A percentile compares a stretch with the other conserved stretches of the same genome.
Conservation (phyloP, 1,140 invertebrate species). For the Ridgeia piscesae region DNA sequence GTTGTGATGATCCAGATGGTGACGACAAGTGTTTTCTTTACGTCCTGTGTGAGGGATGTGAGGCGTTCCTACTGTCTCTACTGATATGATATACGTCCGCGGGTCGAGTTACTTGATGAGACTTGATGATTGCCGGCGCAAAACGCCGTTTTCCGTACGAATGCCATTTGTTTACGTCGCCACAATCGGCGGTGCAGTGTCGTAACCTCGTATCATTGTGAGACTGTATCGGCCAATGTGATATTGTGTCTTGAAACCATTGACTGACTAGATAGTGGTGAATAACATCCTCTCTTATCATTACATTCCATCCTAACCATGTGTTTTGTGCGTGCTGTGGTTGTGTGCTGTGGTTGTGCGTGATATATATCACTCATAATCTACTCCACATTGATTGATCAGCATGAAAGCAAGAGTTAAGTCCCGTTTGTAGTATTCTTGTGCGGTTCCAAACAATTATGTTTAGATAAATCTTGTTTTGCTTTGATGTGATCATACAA, state of each 20-base stretch:
- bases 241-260: not conserved
- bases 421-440: too few species aligned
- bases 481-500: too few species aligned
- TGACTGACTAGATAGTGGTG: not conserved
- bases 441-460: too few species aligned
- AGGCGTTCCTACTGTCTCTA: not conserved
- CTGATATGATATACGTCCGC: not conserved
- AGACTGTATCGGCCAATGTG: not conserved
- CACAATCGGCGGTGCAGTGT: not conserved
- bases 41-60: not conserved
- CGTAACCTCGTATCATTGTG: not conserved
- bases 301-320: not conserved
- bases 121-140: not conserved
- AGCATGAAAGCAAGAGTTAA: not conserved
- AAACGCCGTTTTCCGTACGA: not conserved
- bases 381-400: not conserved
- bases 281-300: not conserved
- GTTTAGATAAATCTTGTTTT: too few species aligned
- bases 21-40: not conserved
- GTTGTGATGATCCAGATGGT: not conserved
- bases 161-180: not conserved
- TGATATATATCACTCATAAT: not conserved
- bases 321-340: not conserved
- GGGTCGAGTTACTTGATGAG: not conserved
- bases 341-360: not conserved